These are phyloP conservation scores for Orthosia incerta DNA, from an alignment of 2,888 invertebrate species.

Conservation along the genomic window DNA sequence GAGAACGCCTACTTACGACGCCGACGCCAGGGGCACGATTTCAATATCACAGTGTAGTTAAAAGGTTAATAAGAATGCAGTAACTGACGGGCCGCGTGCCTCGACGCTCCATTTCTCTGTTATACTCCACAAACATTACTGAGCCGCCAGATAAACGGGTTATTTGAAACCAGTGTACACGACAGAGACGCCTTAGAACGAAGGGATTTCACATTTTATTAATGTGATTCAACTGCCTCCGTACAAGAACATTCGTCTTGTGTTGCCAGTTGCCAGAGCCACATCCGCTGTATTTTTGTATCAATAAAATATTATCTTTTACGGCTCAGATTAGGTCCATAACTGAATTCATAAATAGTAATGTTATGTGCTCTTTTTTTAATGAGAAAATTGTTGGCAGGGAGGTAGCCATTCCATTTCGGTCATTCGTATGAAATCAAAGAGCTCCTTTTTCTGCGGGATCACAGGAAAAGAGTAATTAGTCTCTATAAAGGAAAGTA, in stretches of 20 bases:
- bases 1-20: constrained; percentile 49
- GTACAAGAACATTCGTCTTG: constrained; percentile 57
- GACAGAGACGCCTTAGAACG: constrained; percentile 45
- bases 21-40: constrained; percentile 51
- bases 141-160: constrained; percentile 58
- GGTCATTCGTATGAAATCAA: constrained; percentile 4
- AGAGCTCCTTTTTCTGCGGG: not conserved
- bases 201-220: constrained; percentile 64
- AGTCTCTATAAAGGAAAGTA: constrained; percentile 6
- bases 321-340: constrained; percentile 37
- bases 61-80: constrained; percentile 56
- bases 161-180: constrained; percentile 61
- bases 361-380: constrained; percentile 21
- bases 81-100: constrained; percentile 42
- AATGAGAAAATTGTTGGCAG: not conserved
- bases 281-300: constrained; percentile 59
- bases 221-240: constrained; percentile 60
- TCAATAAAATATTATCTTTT: constrained; percentile 56
- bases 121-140: constrained; percentile 54
- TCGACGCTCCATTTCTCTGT: constrained; percentile 54
- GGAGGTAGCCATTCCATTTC: not conserved
- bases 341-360: constrained; percentile 54
- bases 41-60: constrained; percentile 42
- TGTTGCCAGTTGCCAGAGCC: constrained; percentile 45
- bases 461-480: constrained; percentile 29